These are phyloP conservation scores for Heliopora coerulea DNA, from an alignment of 92 coral and sea anemone species.

Conservation along the genomic window DNA sequence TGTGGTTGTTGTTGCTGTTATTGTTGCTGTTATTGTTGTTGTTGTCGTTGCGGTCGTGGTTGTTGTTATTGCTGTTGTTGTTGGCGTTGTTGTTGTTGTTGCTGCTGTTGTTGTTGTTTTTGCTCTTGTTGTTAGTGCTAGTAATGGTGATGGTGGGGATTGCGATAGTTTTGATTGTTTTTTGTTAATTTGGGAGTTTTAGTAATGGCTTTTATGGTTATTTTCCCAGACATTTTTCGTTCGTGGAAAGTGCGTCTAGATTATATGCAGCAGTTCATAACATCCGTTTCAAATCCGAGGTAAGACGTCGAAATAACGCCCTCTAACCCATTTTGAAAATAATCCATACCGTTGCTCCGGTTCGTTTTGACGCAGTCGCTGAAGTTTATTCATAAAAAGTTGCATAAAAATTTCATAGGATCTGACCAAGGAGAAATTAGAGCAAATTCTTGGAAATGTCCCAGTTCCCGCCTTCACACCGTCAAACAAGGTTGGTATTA, in stretches of 20 bases:
- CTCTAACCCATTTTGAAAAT: no score
- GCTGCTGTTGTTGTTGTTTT: no score
- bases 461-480: constrained; percentile 66
- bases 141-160: no score
- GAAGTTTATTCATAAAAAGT: no score
- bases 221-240: constrained; percentile 66
- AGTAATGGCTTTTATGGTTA: neutral
- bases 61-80: no score
- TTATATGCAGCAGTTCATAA: constrained; percentile 67
- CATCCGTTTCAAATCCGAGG: constrained; percentile 64
- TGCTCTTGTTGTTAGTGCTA: neutral
- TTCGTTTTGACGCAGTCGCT: no score
- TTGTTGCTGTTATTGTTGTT: no score
- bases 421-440: constrained; percentile 51
- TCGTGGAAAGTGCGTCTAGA: constrained; percentile 75
- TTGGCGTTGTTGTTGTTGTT: no score
- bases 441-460: constrained; percentile 45
- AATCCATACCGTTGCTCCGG: no score
- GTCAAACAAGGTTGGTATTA: constrained; percentile 67
- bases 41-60: no score
- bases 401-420: constrained; percentile 81
- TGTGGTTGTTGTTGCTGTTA: no score
- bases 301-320: constrained; percentile 17
- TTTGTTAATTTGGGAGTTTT: neutral
- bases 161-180: neutral